phyloP scores from a whole-genome alignment of 1,140 invertebrate species.

The Drosophila navojoa region DNA sequence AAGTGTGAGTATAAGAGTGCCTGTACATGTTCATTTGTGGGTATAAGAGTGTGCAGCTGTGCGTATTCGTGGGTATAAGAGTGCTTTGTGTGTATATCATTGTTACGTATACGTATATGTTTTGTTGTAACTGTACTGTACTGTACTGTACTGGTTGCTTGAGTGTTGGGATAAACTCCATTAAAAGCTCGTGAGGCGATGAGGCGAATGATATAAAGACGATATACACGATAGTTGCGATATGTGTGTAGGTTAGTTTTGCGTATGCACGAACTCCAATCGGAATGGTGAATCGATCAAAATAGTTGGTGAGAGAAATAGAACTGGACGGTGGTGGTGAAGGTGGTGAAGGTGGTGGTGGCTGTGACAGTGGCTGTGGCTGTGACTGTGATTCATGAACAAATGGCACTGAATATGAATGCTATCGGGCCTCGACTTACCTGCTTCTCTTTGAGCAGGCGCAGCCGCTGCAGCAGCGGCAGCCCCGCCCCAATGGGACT shows the following conservation, averaged over 20 bases:
- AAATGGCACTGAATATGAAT: not conserved
- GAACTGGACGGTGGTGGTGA: slow-evolving; percentile 15
- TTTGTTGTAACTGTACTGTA: not conserved
- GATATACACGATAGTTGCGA: slow-evolving; percentile 9
- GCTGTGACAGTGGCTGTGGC: slow-evolving; percentile 3
- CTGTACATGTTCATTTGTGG: not conserved
- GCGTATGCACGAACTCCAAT: slow-evolving; percentile 20
- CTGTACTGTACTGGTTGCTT: not conserved
- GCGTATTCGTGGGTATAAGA: slow-evolving; percentile 31
- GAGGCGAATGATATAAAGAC: slow-evolving; percentile 6
- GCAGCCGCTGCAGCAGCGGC: slow-evolving; percentile 90
- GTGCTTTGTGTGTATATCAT: slow-evolving; percentile 34
- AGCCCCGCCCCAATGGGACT: slow-evolving; percentile 91
- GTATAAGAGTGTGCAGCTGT: slow-evolving; percentile 3
- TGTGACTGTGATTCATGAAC: slow-evolving; percentile 10
- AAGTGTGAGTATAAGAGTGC: not conserved
- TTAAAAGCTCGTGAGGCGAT: slow-evolving; percentile 54
- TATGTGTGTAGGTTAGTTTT: not conserved
- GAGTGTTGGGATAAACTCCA: slow-evolving; percentile 45
- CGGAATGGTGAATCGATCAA: slow-evolving; percentile 20
- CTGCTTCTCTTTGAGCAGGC: slow-evolving; percentile 93
- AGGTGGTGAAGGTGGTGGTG: slow-evolving; percentile 4
- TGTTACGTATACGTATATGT: slow-evolving; percentile 13
- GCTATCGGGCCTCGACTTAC: slow-evolving; percentile 85
- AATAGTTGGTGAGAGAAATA: slow-evolving; percentile 22